Conservation (phyloP, 2,797 vertebrate species). For the Peromyscus melanophrys region DNA sequence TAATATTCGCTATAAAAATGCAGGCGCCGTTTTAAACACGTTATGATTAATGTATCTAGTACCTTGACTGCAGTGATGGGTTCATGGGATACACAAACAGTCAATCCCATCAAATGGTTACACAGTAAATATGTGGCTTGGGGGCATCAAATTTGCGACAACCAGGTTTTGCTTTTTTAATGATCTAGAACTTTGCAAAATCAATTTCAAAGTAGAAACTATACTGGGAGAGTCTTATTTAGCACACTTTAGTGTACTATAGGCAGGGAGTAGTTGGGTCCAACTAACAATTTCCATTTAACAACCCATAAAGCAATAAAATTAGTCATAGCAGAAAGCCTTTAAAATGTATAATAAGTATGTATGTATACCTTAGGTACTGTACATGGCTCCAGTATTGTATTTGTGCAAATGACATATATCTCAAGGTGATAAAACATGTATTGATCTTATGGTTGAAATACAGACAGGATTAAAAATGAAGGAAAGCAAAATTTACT, state of each 20-base stretch:
- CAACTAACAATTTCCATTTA: neutral
- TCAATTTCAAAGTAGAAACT: neutral
- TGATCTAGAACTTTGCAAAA: neutral
- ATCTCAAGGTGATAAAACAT: neutral
- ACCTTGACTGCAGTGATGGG: neutral
- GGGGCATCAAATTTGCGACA: neutral
- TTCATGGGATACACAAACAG: neutral
- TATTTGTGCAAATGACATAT: neutral
- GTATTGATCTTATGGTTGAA: neutral
- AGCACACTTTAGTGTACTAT: conserved; percentile 1
- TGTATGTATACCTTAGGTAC: neutral
- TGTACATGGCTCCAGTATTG: neutral
- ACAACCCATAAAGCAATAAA: neutral
- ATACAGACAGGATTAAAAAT: conserved; percentile 38
- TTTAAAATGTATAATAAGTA: neutral
- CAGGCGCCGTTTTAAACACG: neutral
- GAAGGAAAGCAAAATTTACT: neutral
- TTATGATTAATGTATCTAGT: neutral
- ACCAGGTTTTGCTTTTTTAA: neutral
- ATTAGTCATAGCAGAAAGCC: neutral
- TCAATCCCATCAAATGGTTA: neutral
- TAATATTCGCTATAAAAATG: conserved; percentile 21
- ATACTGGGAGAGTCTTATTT: neutral
- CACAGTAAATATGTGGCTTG: neutral
- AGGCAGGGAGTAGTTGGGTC: conserved; percentile 39